Conservation (phyloP, 2,888 invertebrate species). For the Tribolium freemani region DNA sequence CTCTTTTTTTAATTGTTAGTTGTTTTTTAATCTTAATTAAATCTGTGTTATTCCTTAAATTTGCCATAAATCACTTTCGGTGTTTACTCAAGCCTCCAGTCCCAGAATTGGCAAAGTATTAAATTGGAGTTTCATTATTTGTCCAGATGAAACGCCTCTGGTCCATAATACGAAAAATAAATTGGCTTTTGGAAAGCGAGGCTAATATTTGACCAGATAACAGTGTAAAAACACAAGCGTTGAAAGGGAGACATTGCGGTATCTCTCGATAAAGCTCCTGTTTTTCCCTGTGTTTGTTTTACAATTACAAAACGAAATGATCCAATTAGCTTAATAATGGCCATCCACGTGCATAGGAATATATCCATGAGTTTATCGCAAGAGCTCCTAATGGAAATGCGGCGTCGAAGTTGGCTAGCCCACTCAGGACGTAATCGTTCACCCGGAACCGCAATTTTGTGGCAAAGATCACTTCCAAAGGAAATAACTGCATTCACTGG, state of each 20-base stretch:
- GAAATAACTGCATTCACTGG: conserved; percentile 20
- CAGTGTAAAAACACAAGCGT: not conserved
- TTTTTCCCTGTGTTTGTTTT: conserved; percentile 23
- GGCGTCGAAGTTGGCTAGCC: conserved; percentile 9
- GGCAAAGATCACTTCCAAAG: conserved; percentile 15
- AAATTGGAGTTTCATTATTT: conserved; percentile 11
- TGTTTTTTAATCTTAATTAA: too few species aligned
- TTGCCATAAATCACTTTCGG: not conserved
- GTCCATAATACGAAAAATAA: conserved; percentile 17
- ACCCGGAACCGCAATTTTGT: conserved; percentile 19
- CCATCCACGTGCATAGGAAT: conserved; percentile 36
- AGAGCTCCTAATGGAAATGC: conserved; percentile 21
- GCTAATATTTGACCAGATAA: conserved; percentile 22
- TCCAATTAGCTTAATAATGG: conserved; percentile 27
- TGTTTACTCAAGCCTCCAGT: not conserved
- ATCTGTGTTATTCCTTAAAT: not conserved
- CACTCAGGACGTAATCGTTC: conserved; percentile 27
- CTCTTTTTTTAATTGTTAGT: too few species aligned
- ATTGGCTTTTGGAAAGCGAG: conserved; percentile 17
- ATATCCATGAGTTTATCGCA: conserved; percentile 21
- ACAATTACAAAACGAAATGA: conserved; percentile 29
- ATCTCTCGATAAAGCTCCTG: conserved; percentile 6
- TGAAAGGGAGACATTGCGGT: not conserved
- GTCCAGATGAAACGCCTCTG: conserved; percentile 5
- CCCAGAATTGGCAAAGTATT: conserved; percentile 7